Evolutionary conservation across 2,797 vertebrate species (phyloP).

Genomic region (Sebastolobus alascanus): DNA sequence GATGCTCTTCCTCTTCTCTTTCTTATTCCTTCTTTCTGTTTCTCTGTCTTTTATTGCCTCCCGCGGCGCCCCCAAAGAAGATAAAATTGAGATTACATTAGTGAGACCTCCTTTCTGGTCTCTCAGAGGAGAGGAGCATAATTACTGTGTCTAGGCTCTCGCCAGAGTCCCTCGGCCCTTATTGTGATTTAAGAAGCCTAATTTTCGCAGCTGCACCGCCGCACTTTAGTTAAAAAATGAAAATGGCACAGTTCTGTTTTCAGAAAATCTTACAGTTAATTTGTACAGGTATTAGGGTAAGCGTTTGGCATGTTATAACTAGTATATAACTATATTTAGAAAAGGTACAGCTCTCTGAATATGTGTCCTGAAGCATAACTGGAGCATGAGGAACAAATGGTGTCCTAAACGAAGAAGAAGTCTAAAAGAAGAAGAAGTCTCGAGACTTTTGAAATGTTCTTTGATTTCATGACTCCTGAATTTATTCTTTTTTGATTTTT

Average conservation of each 20-base stretch:
- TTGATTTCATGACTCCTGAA: neutral
- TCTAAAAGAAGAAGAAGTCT: too few relatives aligned
- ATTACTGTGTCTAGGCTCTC: constrained; percentile 67
- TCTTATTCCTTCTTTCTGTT: constrained; percentile 28
- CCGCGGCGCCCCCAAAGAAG: constrained; percentile 38
- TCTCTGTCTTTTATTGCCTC: constrained; percentile 49
- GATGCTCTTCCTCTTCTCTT: constrained; percentile 37
- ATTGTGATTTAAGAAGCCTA: constrained; percentile 61
- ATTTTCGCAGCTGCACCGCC: constrained; percentile 50
- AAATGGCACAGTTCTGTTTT: constrained; percentile 41
- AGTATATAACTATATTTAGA: neutral
- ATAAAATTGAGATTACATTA: constrained; percentile 72
- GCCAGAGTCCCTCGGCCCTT: constrained; percentile 48
- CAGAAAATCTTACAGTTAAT: constrained; percentile 25
- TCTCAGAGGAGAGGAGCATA: constrained; percentile 64
- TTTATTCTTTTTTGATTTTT: neutral
- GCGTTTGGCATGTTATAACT: constrained; percentile 10
- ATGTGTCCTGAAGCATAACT: neutral
- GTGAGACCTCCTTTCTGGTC: constrained; percentile 64
- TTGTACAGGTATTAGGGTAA: constrained; percentile 7
- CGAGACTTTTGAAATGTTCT: neutral
- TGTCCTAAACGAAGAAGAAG: neutral
- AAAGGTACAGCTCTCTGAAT: neutral
- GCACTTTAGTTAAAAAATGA: constrained; percentile 49
- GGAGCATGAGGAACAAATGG: constrained; percentile 13